These are phyloP conservation scores for Caenorhabditis afra DNA, from an alignment of 2,888 invertebrate species.

Conservation along the genomic window DNA sequence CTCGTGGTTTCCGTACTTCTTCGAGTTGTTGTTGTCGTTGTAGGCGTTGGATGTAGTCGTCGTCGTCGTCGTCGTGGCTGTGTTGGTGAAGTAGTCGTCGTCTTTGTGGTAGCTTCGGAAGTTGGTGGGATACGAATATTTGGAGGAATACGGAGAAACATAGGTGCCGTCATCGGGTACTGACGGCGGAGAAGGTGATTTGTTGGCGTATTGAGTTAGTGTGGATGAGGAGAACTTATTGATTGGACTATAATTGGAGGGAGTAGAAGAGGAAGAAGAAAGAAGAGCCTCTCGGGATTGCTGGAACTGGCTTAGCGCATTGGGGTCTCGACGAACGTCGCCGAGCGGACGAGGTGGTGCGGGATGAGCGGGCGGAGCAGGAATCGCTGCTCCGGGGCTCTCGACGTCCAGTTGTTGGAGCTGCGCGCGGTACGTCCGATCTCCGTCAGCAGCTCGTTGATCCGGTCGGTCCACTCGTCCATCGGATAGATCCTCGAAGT, in stretches of 20 bases:
- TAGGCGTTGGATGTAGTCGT: neutral
- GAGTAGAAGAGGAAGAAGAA: conserved; percentile 17
- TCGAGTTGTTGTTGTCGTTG: conserved; percentile 52
- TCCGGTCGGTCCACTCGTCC: conserved; percentile 76
- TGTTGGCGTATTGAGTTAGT: conserved; percentile 47
- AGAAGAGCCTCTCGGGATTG: conserved; percentile 54
- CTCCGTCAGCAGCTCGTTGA: conserved; percentile 78
- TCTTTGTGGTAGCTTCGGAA: conserved; percentile 62
- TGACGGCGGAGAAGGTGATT: conserved; percentile 38
- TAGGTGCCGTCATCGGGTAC: conserved; percentile 34
- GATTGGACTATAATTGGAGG: conserved; percentile 42
- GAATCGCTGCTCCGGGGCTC: conserved; percentile 75
- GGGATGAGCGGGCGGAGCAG: conserved; percentile 77
- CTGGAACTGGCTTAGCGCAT: conserved; percentile 68
- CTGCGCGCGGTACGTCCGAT: conserved; percentile 78
- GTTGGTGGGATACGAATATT: conserved; percentile 59
- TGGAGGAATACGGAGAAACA: conserved; percentile 56
- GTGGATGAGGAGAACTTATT: conserved; percentile 56
- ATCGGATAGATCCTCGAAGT: conserved; percentile 67
- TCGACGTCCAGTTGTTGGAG: conserved; percentile 70
- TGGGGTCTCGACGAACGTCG: conserved; percentile 75
- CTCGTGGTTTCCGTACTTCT: conserved; percentile 48
- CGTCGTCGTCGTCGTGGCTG: conserved; percentile 29
- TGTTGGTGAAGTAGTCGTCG: conserved; percentile 56
- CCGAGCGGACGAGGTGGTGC: conserved; percentile 75